Evolutionary conservation across 2,797 vertebrate species (phyloP).

Genomic region (Arctocebus calabarensis): DNA sequence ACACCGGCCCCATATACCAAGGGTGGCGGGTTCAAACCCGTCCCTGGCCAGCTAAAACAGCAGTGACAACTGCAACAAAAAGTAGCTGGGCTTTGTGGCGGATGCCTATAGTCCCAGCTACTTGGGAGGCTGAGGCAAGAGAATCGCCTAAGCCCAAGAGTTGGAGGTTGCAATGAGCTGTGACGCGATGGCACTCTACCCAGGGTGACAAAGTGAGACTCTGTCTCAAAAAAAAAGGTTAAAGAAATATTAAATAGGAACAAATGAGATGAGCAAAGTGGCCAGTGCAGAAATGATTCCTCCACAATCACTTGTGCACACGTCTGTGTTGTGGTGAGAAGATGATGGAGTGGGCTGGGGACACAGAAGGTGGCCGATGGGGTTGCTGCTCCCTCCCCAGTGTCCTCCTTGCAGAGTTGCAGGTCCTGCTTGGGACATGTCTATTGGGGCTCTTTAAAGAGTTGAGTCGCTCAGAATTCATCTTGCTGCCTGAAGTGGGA

Average conservation of each 20-base stretch:
- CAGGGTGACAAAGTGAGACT: no score
- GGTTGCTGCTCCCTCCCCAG: not conserved
- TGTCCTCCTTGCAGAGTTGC: not conserved
- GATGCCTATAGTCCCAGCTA: no score
- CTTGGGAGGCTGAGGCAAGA: no score
- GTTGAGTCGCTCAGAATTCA: no score
- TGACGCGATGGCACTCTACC: no score
- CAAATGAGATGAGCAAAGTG: not conserved
- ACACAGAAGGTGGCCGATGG: not conserved
- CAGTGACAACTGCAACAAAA: no score
- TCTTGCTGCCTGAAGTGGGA: not conserved
- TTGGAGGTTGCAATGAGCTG: no score
- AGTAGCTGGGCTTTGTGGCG: no score
- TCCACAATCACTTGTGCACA: not conserved
- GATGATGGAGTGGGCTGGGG: not conserved
- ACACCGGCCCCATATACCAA: no score
- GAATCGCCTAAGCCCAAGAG: no score
- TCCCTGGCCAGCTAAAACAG: no score
- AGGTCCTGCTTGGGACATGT: not conserved
- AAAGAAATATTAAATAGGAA: not conserved
- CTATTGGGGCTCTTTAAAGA: accelerated
- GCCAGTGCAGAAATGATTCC: not conserved
- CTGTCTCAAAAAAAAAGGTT: not conserved
- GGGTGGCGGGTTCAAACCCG: no score
- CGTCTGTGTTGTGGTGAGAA: not conserved